phyloP scores from a whole-genome alignment of 2,113 vertebrate genomes.

The Lagopus leucura region DNA sequence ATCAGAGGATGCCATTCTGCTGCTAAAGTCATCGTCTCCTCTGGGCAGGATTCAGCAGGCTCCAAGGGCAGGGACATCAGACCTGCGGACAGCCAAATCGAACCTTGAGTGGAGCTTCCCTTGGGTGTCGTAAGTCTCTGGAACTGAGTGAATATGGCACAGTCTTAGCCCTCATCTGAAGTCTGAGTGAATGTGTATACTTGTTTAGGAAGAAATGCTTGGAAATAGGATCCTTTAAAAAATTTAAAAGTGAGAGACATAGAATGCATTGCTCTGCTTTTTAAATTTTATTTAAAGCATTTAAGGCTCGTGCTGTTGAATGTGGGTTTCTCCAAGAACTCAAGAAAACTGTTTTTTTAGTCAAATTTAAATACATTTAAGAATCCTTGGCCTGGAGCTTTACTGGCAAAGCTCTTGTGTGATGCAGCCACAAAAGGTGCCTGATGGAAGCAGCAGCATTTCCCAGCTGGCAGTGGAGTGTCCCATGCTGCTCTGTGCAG shows the following conservation, averaged over 20 bases:
- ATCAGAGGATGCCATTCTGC: neutral
- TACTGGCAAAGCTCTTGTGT: neutral
- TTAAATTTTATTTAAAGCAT: neutral
- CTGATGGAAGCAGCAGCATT: neutral
- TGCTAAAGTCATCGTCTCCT: neutral
- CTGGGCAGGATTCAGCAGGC: neutral
- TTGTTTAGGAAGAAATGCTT: neutral
- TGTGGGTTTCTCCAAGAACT: neutral
- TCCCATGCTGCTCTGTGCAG: neutral
- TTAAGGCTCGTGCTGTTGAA: neutral
- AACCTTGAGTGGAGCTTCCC: neutral
- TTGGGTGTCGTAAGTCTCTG: neutral
- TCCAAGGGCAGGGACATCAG: conserved; percentile 16
- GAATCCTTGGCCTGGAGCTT: neutral
- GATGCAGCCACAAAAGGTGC: neutral
- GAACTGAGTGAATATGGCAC: neutral
- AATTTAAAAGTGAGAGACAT: neutral
- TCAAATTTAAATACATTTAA: neutral
- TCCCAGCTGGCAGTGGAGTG: neutral
- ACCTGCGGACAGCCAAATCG: neutral
- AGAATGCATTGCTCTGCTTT: neutral
- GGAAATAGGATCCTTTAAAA: neutral
- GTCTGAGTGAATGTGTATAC: neutral
- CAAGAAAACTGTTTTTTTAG: neutral
- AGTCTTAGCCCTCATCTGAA: neutral